Evolutionary conservation across 2,888 invertebrate genomes (phyloP).

Genomic region (Dryadula phaetusa): DNA sequence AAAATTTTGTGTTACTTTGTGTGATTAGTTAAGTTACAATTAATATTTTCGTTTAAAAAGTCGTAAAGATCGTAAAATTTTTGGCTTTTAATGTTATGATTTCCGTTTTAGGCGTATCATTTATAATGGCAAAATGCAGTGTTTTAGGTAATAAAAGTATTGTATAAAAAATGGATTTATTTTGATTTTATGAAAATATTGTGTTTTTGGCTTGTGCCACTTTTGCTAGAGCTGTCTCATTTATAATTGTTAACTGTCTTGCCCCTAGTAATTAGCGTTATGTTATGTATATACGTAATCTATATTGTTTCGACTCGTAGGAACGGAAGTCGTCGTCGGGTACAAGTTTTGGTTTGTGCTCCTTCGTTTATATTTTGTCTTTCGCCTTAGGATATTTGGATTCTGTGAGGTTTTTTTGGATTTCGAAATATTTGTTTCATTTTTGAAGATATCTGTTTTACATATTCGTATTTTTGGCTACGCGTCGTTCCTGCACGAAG

Average conservation of each 20-base stretch:
- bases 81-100: no score
- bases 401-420: constrained; percentile 4
- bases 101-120: no score
- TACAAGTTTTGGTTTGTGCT: constrained; percentile 20
- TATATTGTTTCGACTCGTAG: constrained; percentile 38
- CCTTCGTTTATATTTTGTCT: constrained; percentile 10
- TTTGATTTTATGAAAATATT: not conserved
- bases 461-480: not conserved
- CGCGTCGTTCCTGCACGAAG: no score
- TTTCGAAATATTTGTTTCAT: not conserved
- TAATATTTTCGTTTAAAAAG: no score
- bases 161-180: no score
- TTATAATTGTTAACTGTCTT: constrained; percentile 51
- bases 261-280: constrained; percentile 46
- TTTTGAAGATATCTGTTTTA: not conserved
- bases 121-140: no score
- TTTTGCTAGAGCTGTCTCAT: not conserved
- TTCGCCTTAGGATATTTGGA: constrained; percentile 21
- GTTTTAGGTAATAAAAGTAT: no score
- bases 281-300: constrained; percentile 38
- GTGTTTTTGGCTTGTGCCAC: not conserved
- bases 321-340: constrained; percentile 32
- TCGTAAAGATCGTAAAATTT: no score
- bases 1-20: no score
- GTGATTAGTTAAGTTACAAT: no score